These are phyloP conservation scores for Phocoena sinus DNA, from an alignment of 2,113 vertebrate genomes.

Conservation along the genomic window DNA sequence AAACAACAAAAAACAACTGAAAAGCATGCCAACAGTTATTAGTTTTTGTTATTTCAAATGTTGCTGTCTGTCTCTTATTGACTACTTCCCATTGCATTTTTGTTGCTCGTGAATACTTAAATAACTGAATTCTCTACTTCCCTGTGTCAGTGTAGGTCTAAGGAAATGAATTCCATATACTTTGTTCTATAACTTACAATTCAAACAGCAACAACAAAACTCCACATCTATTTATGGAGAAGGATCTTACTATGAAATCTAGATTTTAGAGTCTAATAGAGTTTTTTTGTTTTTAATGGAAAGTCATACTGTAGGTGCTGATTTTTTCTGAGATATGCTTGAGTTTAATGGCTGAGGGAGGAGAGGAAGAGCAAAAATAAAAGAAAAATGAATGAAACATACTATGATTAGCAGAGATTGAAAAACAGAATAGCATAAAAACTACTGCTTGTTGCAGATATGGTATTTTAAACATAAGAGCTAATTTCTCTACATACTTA, in stretches of 20 bases:
- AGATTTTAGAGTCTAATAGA: slow-evolving; percentile 17
- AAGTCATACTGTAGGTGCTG: background rate
- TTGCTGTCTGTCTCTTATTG: background rate
- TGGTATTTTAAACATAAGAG: background rate
- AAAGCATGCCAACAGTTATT: background rate
- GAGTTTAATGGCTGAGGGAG: background rate
- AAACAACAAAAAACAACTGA: background rate
- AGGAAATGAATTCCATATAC: background rate
- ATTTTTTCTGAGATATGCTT: background rate
- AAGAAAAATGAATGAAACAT: background rate
- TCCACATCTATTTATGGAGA: background rate
- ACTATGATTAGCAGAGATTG: background rate
- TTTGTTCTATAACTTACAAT: background rate
- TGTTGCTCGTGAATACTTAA: background rate
- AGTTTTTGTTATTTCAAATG: background rate
- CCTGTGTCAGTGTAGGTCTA: background rate
- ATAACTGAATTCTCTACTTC: background rate
- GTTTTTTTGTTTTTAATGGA: background rate
- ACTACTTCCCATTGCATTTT: background rate
- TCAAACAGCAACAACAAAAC: background rate
- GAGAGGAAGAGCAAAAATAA: background rate
- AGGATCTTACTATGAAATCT: background rate
- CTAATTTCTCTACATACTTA: background rate
- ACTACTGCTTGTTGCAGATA: background rate
- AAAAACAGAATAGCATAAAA: background rate